Conservation (phyloP, 2,113 vertebrate genomes). For the Phoenicopterus ruber region DNA sequence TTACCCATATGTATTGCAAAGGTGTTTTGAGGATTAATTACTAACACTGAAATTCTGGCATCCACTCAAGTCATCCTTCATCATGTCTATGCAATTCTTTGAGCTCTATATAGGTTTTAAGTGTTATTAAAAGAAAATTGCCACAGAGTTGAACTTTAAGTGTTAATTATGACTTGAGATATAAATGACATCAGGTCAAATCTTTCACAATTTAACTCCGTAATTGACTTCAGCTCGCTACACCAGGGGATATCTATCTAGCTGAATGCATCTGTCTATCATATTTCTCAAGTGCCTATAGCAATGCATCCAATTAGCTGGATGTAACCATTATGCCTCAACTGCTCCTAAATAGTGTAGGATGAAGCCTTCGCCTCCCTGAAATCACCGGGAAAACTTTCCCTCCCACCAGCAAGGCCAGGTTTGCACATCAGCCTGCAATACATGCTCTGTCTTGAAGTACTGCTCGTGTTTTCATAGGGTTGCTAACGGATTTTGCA, state of each 20-base stretch:
- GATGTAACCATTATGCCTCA: neutral
- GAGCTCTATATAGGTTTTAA: constrained; percentile 7
- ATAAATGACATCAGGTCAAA: constrained; percentile 54
- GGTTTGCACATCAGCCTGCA: neutral
- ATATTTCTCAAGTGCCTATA: constrained; percentile 16
- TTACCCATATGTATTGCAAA: neutral
- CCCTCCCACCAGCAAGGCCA: neutral
- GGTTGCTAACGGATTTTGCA: neutral
- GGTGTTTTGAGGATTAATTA: constrained; percentile 36
- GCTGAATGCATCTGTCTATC: constrained; percentile 14
- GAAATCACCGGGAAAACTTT: neutral
- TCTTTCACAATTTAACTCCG: constrained; percentile 25
- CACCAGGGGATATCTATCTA: constrained; percentile 8
- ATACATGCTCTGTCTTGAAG: neutral
- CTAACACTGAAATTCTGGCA: neutral
- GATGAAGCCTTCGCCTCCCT: neutral
- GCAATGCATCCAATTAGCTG: neutral
- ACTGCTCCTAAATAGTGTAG: neutral
- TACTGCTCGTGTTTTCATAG: neutral
- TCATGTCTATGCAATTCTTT: constrained; percentile 17
- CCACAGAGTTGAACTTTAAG: constrained; percentile 41
- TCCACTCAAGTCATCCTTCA: constrained; percentile 25
- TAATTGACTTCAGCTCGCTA: constrained; percentile 34
- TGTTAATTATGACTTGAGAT: constrained; percentile 42
- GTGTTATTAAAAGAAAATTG: constrained; percentile 49